Conservation (phyloP, 1,140 invertebrate species). For the Drosophila subobscura region DNA sequence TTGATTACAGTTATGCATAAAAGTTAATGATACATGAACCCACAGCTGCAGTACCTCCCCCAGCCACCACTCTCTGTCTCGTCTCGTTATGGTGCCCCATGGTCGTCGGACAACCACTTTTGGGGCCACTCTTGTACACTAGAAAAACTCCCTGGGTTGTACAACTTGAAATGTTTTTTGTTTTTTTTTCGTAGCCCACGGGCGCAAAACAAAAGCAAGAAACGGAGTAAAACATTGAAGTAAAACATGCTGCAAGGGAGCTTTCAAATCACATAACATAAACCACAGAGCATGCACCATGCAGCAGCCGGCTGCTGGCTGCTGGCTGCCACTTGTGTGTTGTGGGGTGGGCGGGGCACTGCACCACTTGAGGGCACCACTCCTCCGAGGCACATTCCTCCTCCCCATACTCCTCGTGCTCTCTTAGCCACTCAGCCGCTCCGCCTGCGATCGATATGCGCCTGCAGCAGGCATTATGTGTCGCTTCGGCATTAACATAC, state of each 20-base stretch:
- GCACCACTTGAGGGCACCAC: constrained; percentile 33
- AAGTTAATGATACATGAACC: no score
- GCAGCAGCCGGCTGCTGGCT: no score
- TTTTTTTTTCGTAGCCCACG: constrained; percentile 30
- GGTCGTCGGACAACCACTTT: constrained; percentile 34
- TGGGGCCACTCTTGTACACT: constrained; percentile 41
- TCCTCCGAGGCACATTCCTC: constrained; percentile 18
- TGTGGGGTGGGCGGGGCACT: constrained; percentile 14
- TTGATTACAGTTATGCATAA: no score
- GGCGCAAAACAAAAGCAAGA: constrained; percentile 30
- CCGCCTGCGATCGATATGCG: constrained; percentile 30
- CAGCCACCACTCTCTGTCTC: no score
- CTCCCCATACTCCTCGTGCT: background rate
- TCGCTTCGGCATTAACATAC: constrained; percentile 49
- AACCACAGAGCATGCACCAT: constrained; percentile 18
- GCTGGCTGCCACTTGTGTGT: constrained; percentile 6
- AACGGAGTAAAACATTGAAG: constrained; percentile 2
- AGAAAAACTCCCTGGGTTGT: constrained; percentile 24
- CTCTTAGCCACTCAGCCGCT: no score
- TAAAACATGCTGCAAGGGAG: constrained; percentile 21
- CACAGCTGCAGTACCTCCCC: no score
- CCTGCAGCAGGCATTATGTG: constrained; percentile 24
- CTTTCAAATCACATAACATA: constrained; percentile 45
- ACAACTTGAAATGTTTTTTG: constrained; percentile 40
- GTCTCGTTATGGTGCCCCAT: background rate